Evolutionary conservation across 2,113 vertebrate species (phyloP).

Genomic region (Pterocles gutturalis): DNA sequence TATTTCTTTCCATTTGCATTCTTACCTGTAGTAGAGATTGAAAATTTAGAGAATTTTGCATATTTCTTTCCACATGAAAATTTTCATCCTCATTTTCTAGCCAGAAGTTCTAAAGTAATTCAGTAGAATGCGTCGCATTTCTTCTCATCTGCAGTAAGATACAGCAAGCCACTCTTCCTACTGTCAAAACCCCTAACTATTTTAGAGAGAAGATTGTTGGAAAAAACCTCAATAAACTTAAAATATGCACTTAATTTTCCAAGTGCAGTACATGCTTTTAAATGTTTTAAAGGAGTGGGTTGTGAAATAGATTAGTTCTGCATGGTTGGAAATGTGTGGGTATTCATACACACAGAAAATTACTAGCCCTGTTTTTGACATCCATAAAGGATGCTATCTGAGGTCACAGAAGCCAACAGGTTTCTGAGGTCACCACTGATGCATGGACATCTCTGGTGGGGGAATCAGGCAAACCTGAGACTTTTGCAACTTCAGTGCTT

Average conservation of each 20-base stretch:
- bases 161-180: not conserved
- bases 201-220: not conserved
- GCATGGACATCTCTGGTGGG: not conserved
- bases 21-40: not conserved
- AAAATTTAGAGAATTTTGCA: not conserved
- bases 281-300: conserved; percentile 32
- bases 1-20: not conserved
- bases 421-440: not conserved
- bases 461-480: not conserved
- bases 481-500: not conserved
- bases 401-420: not conserved
- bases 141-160: not conserved
- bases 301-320: conserved; percentile 19
- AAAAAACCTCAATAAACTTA: not conserved
- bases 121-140: not conserved
- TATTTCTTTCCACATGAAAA: not conserved
- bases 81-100: not conserved
- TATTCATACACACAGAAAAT: not conserved
- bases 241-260: conserved; percentile 6
- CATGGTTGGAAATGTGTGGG: conserved; percentile 8
- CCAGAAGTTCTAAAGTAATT: not conserved
- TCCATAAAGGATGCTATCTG: not conserved
- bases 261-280: conserved; percentile 7
- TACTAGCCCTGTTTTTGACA: not conserved
- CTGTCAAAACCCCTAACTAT: not conserved